Evolutionary conservation across 1,140 invertebrate genomes (phyloP).

Genomic region (Zophobas morio): DNA sequence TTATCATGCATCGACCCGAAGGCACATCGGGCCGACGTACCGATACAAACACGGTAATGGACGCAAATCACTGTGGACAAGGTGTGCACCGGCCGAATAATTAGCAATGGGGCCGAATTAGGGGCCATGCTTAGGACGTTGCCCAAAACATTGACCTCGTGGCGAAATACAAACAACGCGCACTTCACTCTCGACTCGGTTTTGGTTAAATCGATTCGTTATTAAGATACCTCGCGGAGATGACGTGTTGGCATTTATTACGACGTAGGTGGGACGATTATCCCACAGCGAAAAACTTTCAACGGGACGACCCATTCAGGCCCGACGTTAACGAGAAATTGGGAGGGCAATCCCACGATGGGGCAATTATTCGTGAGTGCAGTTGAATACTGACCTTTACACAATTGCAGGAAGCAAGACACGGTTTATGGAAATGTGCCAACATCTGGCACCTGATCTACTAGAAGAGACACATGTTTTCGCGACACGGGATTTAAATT

Average conservation of each 20-base stretch:
- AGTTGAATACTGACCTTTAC: not conserved
- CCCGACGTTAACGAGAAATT: not conserved
- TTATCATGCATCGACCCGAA: no score
- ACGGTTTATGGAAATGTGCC: not conserved
- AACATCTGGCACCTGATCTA: not conserved
- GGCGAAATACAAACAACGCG: conserved; percentile 27
- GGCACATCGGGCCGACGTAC: no score
- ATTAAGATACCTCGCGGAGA: not conserved
- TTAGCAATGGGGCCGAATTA: conserved; percentile 35
- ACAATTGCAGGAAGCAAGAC: not conserved
- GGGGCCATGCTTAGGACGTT: conserved; percentile 26
- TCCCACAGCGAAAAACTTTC: no score
- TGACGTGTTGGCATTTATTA: not conserved
- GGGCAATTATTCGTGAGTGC: not conserved
- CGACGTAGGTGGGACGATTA: no score
- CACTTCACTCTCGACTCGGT: not conserved
- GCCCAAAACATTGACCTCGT: conserved; percentile 36
- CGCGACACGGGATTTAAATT: no score
- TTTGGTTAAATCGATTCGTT: not conserved
- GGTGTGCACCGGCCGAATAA: conserved; percentile 33
- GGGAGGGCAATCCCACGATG: not conserved
- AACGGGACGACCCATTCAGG: not conserved
- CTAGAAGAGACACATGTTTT: no score
- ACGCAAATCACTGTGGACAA: conserved; percentile 21
- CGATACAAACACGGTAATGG: not conserved